Conservation (phyloP, 2,888 invertebrate genomes). For the Craniophora ligustri region DNA sequence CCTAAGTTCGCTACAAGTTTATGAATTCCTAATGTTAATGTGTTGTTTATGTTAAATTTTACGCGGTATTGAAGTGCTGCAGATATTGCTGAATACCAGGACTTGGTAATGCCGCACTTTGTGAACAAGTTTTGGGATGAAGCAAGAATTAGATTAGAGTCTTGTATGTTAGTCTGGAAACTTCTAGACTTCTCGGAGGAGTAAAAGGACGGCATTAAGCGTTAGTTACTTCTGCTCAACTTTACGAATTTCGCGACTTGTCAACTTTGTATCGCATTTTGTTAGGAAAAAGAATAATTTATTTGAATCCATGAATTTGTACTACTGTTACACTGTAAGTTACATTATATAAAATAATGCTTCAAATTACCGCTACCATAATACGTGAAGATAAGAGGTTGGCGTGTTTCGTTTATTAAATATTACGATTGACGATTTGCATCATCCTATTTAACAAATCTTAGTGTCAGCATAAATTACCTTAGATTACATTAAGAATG, state of each 20-base stretch:
- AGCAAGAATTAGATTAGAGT: slow-evolving; percentile 25
- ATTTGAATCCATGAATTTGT: background rate
- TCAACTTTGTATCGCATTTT: slow-evolving; percentile 4
- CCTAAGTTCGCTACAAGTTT: slow-evolving; percentile 44
- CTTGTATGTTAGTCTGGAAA: slow-evolving; percentile 7
- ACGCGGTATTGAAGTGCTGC: slow-evolving; percentile 32
- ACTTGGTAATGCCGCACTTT: slow-evolving; percentile 22
- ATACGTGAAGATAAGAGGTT: no score
- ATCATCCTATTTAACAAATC: no score
- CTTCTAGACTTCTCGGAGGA: background rate
- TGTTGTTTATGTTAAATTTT: slow-evolving; percentile 56
- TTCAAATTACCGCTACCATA: no score
- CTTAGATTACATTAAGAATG: no score
- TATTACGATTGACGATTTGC: no score
- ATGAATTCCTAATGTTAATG: slow-evolving; percentile 58
- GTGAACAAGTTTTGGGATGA: slow-evolving; percentile 31
- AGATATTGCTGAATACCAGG: slow-evolving; percentile 35
- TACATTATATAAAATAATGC: no score
- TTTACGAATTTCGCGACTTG: slow-evolving; percentile 18
- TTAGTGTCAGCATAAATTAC: no score
- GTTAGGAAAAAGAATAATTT: slow-evolving; percentile 1
- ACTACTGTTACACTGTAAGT: slow-evolving; percentile 3
- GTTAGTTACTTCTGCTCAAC: slow-evolving; percentile 12
- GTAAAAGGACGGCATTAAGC: slow-evolving; percentile 8
- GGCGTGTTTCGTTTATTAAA: no score